Percentiles rank a stretch among this genome's conserved stretches.
These are phyloP conservation scores for Arctopsyche grandis DNA, from an alignment of 1,140 invertebrate species.

Conservation along the genomic window DNA sequence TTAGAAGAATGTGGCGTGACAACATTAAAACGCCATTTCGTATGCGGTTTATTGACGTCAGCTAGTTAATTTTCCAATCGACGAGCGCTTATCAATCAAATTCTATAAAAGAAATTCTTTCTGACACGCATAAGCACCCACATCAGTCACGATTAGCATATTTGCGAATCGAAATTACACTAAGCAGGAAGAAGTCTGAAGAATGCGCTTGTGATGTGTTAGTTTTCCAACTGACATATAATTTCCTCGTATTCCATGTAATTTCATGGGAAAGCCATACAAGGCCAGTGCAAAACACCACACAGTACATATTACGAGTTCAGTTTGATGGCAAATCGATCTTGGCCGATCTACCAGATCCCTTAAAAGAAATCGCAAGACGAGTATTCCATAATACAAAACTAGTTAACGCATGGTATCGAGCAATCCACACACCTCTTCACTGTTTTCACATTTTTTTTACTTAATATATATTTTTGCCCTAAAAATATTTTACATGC, in stretches of 20 bases:
- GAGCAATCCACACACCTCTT: not conserved
- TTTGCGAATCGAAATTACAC: too few species aligned
- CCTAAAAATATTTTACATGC: too few species aligned
- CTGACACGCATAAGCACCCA: not conserved
- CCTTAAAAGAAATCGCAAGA: slow-evolving; percentile 1
- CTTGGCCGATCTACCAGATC: not conserved
- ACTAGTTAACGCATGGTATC: slow-evolving; percentile 1
- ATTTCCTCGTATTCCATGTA: not conserved
- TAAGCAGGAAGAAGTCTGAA: not conserved
- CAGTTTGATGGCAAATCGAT: not conserved
- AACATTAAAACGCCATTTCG: not conserved
- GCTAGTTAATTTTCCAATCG: not conserved
- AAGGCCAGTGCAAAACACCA: not conserved
- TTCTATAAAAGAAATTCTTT: slow-evolving; percentile 2
- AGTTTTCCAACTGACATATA: not conserved
- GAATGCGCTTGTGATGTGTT: not conserved
- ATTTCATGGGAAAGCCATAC: not conserved
- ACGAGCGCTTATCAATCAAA: slow-evolving; percentile 5
- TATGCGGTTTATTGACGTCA: not conserved
- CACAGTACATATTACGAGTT: not conserved
- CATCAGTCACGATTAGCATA: too few species aligned
- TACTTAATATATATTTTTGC: too few species aligned
- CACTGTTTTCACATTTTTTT: slow-evolving; percentile 14
- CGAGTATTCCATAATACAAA: not conserved
- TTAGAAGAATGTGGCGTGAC: slow-evolving; percentile 7